Conservation (phyloP, 2,797 vertebrate species). For the Corythornis leucogaster region DNA sequence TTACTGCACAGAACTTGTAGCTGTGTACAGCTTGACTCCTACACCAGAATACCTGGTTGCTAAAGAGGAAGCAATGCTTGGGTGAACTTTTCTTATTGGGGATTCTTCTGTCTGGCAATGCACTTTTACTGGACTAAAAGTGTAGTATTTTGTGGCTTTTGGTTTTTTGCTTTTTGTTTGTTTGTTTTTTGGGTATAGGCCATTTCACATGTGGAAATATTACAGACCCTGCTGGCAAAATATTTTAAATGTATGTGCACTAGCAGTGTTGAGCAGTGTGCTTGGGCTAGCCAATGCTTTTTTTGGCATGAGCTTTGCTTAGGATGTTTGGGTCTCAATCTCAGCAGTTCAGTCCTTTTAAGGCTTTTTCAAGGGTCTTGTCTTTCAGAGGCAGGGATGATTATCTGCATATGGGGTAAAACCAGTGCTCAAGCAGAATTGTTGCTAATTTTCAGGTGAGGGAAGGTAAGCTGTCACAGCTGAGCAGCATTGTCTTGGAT, state of each 20-base stretch:
- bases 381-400: background rate
- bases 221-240: background rate
- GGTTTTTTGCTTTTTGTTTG: background rate
- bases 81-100: background rate
- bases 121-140: fast-evolving
- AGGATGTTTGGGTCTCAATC: background rate
- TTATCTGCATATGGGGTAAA: background rate
- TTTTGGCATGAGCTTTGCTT: background rate
- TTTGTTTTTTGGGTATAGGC: no score
- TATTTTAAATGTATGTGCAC: fast-evolving
- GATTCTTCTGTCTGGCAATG: background rate
- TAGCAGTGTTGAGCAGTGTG: background rate
- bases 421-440: fast-evolving
- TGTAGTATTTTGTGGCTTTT: background rate
- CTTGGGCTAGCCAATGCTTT: fast-evolving
- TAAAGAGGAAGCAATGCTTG: background rate
- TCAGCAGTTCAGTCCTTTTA: background rate
- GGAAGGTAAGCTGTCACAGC: background rate
- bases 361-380: background rate
- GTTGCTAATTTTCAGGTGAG: background rate
- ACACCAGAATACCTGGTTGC: background rate
- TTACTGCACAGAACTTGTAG: background rate
- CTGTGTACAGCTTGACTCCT: background rate
- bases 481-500: background rate
- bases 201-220: fast-evolving